Conservation (phyloP, 2,888 invertebrate species). For the Electrophaes corylata region DNA sequence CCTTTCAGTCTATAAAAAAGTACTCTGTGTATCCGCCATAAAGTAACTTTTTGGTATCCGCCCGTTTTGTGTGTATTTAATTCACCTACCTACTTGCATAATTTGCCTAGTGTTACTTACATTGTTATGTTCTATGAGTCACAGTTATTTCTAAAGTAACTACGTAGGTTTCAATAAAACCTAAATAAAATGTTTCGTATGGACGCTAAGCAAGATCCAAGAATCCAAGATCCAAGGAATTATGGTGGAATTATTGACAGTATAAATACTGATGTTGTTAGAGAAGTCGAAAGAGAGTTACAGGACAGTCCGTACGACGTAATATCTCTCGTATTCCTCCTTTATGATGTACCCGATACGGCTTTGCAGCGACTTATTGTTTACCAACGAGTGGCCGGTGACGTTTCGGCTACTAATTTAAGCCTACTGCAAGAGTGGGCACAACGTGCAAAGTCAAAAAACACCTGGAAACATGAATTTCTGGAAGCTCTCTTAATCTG, state of each 20-base stretch:
- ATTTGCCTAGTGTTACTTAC: no score
- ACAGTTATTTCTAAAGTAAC: no score
- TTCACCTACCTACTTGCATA: no score
- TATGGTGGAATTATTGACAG: conserved; percentile 50
- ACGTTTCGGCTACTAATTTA: conserved; percentile 52
- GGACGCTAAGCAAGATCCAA: conserved; percentile 47
- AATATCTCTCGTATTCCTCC: conserved; percentile 70
- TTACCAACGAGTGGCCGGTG: conserved; percentile 63
- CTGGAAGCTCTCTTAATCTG: conserved; percentile 73
- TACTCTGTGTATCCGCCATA: no score
- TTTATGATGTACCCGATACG: conserved; percentile 72
- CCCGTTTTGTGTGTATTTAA: no score
- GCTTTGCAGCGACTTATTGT: conserved; percentile 68
- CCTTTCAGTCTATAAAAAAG: no score
- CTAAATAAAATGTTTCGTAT: conserved; percentile 54
- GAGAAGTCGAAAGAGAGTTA: conserved; percentile 69
- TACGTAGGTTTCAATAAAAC: neutral
- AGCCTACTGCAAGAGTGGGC: conserved; percentile 73
- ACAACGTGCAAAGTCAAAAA: conserved; percentile 54
- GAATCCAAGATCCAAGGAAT: conserved; percentile 36
- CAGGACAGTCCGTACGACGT: conserved; percentile 61
- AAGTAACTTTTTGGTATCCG: no score
- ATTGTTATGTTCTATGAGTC: no score
- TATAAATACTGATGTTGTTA: conserved; percentile 60
- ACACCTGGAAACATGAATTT: conserved; percentile 70